Percentiles rank a stretch among this genome's conserved stretches.
Conservation (phyloP, 2,797 vertebrate genomes). For the Glyptemys insculpta region DNA sequence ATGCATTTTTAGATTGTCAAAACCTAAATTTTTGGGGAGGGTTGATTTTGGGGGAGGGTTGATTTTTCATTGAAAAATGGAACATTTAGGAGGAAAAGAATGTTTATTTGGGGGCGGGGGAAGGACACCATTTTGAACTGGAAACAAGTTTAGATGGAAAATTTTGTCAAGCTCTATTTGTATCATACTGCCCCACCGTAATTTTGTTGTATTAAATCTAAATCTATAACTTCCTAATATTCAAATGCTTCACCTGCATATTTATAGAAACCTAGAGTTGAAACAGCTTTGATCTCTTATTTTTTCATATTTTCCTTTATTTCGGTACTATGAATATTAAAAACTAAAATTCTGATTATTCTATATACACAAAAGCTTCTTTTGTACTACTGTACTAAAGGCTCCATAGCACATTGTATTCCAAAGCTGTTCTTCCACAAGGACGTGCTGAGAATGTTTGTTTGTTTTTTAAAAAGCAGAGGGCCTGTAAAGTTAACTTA, state of each 20-base stretch:
- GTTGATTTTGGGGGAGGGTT: background rate
- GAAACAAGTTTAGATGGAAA: background rate
- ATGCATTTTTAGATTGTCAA: background rate
- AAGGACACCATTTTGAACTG: background rate
- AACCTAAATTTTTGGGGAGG: background rate
- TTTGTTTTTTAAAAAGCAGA: background rate
- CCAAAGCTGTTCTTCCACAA: background rate
- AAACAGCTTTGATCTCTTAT: background rate
- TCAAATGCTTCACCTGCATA: background rate
- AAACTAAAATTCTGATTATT: background rate
- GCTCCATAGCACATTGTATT: background rate
- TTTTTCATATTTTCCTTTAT: background rate
- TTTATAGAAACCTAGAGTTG: background rate
- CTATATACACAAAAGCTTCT: background rate
- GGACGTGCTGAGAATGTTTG: background rate
- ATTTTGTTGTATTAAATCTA: background rate
- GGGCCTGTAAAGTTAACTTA: background rate
- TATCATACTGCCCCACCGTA: background rate
- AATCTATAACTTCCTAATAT: background rate
- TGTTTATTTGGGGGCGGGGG: no score
- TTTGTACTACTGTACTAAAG: background rate
- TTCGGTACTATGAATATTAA: background rate
- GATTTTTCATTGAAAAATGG: background rate
- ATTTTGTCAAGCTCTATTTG: background rate
- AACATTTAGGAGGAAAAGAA: background rate